These are phyloP conservation scores for Condylura cristata DNA, from an alignment of 2,113 vertebrate genomes.

Conservation along the genomic window DNA sequence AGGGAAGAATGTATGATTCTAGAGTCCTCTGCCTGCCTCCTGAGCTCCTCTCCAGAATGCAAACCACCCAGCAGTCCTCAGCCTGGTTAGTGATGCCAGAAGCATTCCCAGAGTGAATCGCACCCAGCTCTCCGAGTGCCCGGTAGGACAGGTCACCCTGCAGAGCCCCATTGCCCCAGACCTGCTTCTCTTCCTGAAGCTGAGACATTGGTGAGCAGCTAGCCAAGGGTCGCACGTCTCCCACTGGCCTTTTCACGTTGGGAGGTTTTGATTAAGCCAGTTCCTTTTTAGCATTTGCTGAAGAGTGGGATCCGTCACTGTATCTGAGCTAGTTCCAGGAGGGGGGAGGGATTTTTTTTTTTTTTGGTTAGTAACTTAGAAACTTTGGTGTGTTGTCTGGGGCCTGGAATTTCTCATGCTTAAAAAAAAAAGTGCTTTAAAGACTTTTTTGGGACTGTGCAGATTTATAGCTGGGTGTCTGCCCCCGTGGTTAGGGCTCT, in stretches of 20 bases:
- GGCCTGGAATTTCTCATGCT: conserved; percentile 68
- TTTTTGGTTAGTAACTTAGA: conserved; percentile 61
- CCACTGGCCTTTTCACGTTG: not conserved
- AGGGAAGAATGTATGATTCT: not conserved
- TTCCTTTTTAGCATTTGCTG: conserved; percentile 20
- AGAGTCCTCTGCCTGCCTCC: not conserved
- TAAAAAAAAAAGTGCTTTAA: not conserved
- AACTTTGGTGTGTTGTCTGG: not conserved
- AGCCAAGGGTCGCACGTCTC: conserved; percentile 9
- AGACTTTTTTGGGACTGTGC: not conserved
- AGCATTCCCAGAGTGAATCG: not conserved
- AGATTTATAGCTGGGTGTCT: conserved; percentile 52
- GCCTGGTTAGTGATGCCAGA: not conserved
- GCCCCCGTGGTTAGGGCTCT: not conserved
- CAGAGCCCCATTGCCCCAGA: accelerated
- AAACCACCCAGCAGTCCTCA: not conserved
- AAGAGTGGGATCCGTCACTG: not conserved
- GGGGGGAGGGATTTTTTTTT: conserved; percentile 64
- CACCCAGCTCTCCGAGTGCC: accelerated
- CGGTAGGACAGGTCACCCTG: not conserved
- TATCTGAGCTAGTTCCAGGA: conserved; percentile 17
- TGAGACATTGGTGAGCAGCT: not conserved
- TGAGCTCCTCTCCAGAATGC: not conserved
- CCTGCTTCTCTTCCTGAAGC: not conserved
- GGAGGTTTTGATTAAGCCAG: conserved; percentile 42